Percentiles rank a stretch among this genome's conserved stretches.
phyloP scores from a whole-genome alignment of 2,888 invertebrate genomes.

The Acrobasis repandana region DNA sequence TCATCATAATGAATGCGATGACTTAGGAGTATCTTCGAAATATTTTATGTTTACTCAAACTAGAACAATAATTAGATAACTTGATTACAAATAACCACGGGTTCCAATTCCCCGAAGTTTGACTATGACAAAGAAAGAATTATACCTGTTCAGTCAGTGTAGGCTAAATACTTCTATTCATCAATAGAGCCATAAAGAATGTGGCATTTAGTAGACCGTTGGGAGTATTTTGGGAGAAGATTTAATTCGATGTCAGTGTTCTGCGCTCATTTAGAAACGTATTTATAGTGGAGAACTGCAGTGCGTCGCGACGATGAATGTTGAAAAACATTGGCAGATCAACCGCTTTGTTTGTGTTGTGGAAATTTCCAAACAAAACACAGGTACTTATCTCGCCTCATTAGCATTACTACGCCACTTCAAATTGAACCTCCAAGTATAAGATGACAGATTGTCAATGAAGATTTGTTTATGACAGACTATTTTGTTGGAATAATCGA shows the following conservation, averaged over 20 bases:
- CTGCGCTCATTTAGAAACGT: conserved; percentile 9
- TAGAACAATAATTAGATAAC: too few species aligned
- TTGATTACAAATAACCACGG: too few species aligned
- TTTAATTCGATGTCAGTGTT: conserved; percentile 10
- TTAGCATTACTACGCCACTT: conserved; percentile 26
- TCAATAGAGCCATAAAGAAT: not conserved
- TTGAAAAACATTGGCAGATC: conserved; percentile 50
- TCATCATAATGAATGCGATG: too few species aligned
- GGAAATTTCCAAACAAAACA: conserved; percentile 71
- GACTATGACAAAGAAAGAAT: too few species aligned
- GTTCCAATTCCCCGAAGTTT: too few species aligned
- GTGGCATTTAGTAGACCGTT: not conserved
- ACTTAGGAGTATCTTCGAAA: too few species aligned
- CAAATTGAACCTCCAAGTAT: conserved; percentile 7
- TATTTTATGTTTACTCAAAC: too few species aligned
- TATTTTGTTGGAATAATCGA: too few species aligned
- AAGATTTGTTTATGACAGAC: not conserved
- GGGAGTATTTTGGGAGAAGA: not conserved
- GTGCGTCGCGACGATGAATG: conserved; percentile 31
- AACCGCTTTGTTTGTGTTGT: conserved; percentile 59
- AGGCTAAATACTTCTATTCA: not conserved
- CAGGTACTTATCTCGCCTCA: conserved; percentile 27
- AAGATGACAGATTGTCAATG: not conserved
- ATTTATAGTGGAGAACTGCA: conserved; percentile 15
- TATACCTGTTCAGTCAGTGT: too few species aligned